These are phyloP conservation scores for Mythimna pallens DNA, from an alignment of 2,888 invertebrate genomes.

Conservation along the genomic window DNA sequence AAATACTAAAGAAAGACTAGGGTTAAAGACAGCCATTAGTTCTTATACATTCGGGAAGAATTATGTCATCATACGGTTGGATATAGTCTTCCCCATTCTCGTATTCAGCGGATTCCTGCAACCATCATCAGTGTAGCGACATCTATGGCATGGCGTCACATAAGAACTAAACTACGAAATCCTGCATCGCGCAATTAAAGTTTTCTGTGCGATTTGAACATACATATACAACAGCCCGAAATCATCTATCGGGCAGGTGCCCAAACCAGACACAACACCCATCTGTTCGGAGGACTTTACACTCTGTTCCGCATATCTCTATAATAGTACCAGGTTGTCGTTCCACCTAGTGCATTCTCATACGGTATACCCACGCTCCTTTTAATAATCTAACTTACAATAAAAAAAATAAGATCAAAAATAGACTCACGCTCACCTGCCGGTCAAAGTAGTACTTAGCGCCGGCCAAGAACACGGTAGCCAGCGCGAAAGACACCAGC, in stretches of 20 bases:
- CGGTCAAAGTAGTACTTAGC: conserved; percentile 94
- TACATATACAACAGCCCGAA: no score
- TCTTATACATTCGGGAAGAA: no score
- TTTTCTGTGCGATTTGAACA: no score
- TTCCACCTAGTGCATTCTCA: background rate
- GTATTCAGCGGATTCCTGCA: no score
- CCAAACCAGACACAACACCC: no score
- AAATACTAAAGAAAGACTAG: background rate
- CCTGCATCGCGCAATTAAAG: no score
- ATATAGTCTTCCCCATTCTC: no score
- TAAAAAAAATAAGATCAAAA: conserved; percentile 26
- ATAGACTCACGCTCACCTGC: conserved; percentile 83
- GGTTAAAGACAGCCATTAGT: background rate
- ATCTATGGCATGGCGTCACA: no score
- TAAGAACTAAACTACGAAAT: no score
- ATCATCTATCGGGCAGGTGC: no score
- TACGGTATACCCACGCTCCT: background rate
- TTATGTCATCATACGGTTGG: background rate
- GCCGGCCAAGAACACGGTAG: conserved; percentile 93
- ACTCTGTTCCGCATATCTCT: background rate
- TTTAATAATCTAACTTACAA: conserved; percentile 10
- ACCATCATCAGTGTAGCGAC: no score
- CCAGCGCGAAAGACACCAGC: conserved; percentile 93
- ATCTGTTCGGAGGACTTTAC: no score
- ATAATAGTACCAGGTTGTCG: background rate